Evolutionary conservation across 2,888 invertebrate species (phyloP), one percentile per base, ranked within the genome.

Genomic region (Spodoptera exigua): DNA sequence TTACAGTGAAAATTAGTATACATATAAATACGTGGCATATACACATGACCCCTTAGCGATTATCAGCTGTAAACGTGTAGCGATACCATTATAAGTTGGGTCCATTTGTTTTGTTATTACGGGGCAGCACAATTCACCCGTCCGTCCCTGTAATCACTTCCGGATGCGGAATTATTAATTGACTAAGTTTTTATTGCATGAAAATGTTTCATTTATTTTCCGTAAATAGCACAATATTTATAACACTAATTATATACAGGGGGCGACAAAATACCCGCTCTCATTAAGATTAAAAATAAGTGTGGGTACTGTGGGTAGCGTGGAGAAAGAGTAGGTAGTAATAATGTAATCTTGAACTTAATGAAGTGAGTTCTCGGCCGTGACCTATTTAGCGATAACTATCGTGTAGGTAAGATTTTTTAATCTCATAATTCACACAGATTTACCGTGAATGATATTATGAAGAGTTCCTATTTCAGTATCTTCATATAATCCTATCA

Each of bases 251-350:
- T 13, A 37, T 34, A 41, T 62, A 49, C 45, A 53, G 44, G 37
- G 27, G 32, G 39, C 71, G 40, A 55, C 65, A 45, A 70, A 59
- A 41, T 70, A 47, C 35, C 41, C 39, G 39, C 45, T 47, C 34
- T 51, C 59, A 35, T 59, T 44, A 47, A 41, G 64, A 63, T 67
- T 68, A 70, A 70, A 70, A 70, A 69, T 55, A 65, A 21, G 13
- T 44, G 16, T 36, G 27, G 27, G 27, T n/a, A 27, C 4, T 21
- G 5, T 21, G 21, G 21, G 5, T 5, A 21, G 5, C 5, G 21
- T 2, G 21, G 0, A 21, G 2, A 27, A 5, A 5, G 27, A 27
- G 27, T 27, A 27, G 21, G 21, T 21, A 9, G 27, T 27, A 27
- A 57, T 66, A 52, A 52, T 47, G 40, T 51, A 68, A 48, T 69